phyloP scores from a whole-genome alignment of 35 echinoderm and acorn worm species.

The Ophiothrix spiculata region DNA sequence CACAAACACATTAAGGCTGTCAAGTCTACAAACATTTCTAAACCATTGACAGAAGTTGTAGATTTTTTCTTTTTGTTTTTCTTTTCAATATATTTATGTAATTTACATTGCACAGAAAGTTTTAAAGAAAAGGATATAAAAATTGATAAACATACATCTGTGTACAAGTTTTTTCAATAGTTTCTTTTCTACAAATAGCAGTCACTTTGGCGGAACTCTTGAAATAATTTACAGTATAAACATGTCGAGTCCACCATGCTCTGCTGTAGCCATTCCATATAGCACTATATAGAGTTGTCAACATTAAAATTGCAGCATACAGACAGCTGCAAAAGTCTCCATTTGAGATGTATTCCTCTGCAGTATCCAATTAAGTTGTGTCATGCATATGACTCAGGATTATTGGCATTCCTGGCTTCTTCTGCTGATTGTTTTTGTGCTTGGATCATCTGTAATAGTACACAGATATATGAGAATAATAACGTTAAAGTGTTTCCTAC shows the following conservation, averaged over 20 bases:
- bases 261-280: neutral
- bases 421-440: neutral
- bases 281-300: neutral
- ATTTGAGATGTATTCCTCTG: too few species aligned
- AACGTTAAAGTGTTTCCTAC: too few species aligned
- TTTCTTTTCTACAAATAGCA: neutral
- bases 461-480: too few species aligned
- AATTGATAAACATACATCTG: slow-evolving; percentile 12
- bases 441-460: slow-evolving; percentile 6
- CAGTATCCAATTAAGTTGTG: too few species aligned
- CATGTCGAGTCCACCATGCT: neutral
- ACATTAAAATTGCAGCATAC: neutral
- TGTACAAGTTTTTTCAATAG: slow-evolving; percentile 3
- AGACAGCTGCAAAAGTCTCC: neutral
- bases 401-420: slow-evolving; percentile 1
- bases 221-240: neutral
- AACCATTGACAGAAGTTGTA: neutral
- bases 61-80: neutral
- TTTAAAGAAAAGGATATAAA: slow-evolving; percentile 14
- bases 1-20: neutral
- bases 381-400: neutral
- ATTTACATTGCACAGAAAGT: slow-evolving; percentile 6
- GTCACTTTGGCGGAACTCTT: neutral
- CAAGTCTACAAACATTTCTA: neutral
- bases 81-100: neutral